Evolutionary conservation across 2,113 vertebrate species (phyloP), one percentile per base, ranked within the genome.

Genomic region (Paradoxurus hermaphroditus): DNA sequence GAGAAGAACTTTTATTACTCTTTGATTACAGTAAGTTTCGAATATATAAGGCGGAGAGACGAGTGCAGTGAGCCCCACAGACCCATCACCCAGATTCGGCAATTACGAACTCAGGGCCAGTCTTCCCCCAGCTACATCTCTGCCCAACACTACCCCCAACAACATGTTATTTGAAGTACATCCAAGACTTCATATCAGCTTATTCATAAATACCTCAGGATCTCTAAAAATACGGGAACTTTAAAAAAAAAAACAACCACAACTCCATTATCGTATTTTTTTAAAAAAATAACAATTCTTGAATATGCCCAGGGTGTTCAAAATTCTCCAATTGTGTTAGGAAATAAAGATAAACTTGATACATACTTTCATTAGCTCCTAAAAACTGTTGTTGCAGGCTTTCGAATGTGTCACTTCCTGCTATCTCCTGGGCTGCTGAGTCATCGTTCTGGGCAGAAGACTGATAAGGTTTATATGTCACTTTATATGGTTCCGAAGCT

Each of bases 321-420:
- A 88, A 95, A 82, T 56, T 77, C 14, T 77, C 36, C 65, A 68
- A 65, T 73, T 56, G 73, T 23, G 39, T 31, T 56, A 81, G 65
- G 63, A 83, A 84, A 65, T 65, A 67, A 97, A 84, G 36, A 83
- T 59, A 67, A 36, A 94, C 16, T n/a, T 73, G 92, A 96, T 65
- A 99, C 99, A 98, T 98, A 99, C 99, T 98, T 95, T 99, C 99
- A 94, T 98, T 98, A 15, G 96, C 99, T 96, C 99, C 99, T 44
- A 99, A 98, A 97, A 99, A 99, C 39, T 99, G 99, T 95, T 96
- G 98, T 27, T 99, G 99, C 90, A 99, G 98, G 75, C 98, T 98
- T 95, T 99, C 99, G 95, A 99, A 99, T 7, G 97, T 95, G 95
- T 98, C 99, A 39, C 94, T 98, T 97, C 88, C 99, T 96, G 39